These are phyloP conservation scores for Nasonia longicornis DNA, from an alignment of 1,140 invertebrate species.

Conservation along the genomic window DNA sequence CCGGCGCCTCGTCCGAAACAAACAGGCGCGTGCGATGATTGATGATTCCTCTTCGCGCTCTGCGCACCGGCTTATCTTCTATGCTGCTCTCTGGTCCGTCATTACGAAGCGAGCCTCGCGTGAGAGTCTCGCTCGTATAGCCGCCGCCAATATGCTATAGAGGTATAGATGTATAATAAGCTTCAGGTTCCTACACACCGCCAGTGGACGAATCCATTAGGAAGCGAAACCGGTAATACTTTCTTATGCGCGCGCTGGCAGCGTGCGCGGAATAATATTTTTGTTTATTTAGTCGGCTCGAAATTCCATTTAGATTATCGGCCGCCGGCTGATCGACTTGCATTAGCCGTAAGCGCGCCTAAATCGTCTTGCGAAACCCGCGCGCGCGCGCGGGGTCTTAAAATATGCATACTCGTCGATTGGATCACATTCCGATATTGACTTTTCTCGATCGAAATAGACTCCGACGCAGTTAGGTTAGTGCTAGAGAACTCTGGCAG, in stretches of 20 bases:
- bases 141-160: background rate
- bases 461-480: conserved; percentile 46
- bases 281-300: conserved; percentile 19
- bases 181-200: background rate
- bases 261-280: conserved; percentile 10
- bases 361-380: background rate
- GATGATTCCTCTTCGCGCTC: conserved; percentile 25
- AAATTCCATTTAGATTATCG: conserved; percentile 23
- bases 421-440: background rate
- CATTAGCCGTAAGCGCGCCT: conserved; percentile 1
- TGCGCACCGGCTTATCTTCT: conserved; percentile 4
- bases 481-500: background rate
- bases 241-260: background rate
- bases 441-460: conserved; percentile 23
- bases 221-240: conserved; percentile 7
- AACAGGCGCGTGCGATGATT: conserved; percentile 23
- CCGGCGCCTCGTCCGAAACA: background rate
- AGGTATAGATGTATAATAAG: background rate
- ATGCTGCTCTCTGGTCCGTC: background rate
- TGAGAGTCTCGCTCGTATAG: background rate
- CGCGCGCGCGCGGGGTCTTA: background rate
- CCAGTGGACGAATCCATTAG: conserved; percentile 18
- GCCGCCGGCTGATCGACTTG: background rate
- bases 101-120: background rate
- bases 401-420: conserved; percentile 3